Evolutionary conservation across 1,140 invertebrate genomes (phyloP).

Genomic region (Lamellibrachia luymesi): DNA sequence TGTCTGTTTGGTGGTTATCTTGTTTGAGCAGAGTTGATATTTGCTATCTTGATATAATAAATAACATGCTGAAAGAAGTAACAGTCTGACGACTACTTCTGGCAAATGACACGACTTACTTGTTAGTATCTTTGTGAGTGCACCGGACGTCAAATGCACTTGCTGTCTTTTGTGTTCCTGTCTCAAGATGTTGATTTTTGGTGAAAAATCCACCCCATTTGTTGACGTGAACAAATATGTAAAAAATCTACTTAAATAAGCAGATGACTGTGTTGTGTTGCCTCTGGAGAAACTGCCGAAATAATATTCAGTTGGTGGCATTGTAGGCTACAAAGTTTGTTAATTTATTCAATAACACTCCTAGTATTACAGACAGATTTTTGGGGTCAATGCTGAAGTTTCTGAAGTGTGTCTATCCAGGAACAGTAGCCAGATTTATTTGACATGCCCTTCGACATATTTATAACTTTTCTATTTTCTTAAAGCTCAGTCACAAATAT

Average conservation of each 20-base stretch:
- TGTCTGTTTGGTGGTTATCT: background rate
- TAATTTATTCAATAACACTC: background rate
- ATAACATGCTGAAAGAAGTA: background rate
- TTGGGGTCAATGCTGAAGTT: background rate
- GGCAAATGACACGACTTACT: background rate
- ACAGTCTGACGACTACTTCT: background rate
- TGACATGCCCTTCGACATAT: background rate
- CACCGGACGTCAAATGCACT: too few species aligned
- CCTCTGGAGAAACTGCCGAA: background rate
- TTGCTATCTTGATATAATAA: background rate
- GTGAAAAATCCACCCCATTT: too few species aligned
- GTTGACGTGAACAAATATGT: background rate
- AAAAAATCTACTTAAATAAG: background rate
- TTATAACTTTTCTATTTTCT: background rate
- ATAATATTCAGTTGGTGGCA: background rate
- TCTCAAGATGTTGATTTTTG: too few species aligned
- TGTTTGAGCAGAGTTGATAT: background rate
- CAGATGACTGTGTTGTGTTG: background rate
- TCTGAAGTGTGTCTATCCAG: background rate
- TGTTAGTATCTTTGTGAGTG: background rate
- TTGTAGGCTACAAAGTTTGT: background rate
- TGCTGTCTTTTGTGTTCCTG: too few species aligned
- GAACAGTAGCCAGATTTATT: background rate
- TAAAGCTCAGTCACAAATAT: background rate
- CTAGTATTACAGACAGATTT: background rate